Evolutionary conservation across 2,113 vertebrate species (phyloP).

Genomic region (Ursus arctos): DNA sequence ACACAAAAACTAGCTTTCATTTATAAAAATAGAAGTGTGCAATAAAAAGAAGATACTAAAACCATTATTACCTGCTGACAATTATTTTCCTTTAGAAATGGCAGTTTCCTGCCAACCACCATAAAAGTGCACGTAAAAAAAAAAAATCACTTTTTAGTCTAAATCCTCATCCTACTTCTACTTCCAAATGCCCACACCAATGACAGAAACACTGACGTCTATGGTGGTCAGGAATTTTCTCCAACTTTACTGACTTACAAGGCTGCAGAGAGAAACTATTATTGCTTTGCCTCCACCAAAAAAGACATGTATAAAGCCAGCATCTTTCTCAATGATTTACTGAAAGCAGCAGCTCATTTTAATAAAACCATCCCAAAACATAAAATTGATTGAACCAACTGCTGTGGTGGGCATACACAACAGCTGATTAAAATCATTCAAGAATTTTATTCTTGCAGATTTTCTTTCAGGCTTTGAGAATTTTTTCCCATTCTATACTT

Average conservation of each 20-base stretch:
- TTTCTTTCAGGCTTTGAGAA: slow-evolving; percentile 80
- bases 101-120: not conserved
- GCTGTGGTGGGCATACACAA: slow-evolving; percentile 86
- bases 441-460: slow-evolving; percentile 86
- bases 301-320: slow-evolving; percentile 76
- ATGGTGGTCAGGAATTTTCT: not conserved
- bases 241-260: not conserved
- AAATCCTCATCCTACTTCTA: not conserved
- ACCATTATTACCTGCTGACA: not conserved
- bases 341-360: slow-evolving; percentile 88
- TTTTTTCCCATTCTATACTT: slow-evolving; percentile 70
- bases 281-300: not conserved
- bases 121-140: not conserved
- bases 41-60: slow-evolving; percentile 37
- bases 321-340: slow-evolving; percentile 88
- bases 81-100: slow-evolving; percentile 45
- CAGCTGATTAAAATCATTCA: slow-evolving; percentile 89
- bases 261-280: slow-evolving; percentile 39
- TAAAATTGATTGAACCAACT: slow-evolving; percentile 90
- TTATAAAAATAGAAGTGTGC: slow-evolving; percentile 23
- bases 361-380: slow-evolving; percentile 89
- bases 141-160: not conserved
- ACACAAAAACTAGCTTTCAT: not conserved
- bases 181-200: not conserved
- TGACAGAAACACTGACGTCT: not conserved